These are phyloP conservation scores for Echinops telfairi DNA, from an alignment of 2,113 vertebrate genomes.

Conservation along the genomic window DNA sequence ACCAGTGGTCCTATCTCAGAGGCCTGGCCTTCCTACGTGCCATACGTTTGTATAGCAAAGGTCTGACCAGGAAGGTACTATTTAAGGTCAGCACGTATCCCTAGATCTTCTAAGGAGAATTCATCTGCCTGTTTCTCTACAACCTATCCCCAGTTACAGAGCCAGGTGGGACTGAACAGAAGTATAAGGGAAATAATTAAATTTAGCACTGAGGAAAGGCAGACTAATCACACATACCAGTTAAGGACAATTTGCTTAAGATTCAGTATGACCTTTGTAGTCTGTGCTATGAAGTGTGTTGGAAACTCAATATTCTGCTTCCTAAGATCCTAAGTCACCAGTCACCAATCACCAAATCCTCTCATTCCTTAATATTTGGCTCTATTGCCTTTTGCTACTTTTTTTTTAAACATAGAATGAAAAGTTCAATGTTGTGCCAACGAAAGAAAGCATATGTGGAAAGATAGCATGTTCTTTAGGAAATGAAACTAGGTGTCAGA, in stretches of 20 bases:
- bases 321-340: slow-evolving; percentile 54
- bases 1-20: background rate
- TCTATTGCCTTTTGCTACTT: slow-evolving; percentile 51
- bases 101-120: background rate
- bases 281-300: background rate
- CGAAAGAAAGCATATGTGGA: slow-evolving; percentile 75
- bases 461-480: slow-evolving; percentile 69
- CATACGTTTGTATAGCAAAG: background rate
- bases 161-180: background rate
- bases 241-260: background rate
- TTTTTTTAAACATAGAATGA: slow-evolving; percentile 41
- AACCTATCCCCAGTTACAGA: background rate
- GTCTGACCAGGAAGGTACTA: background rate
- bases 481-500: slow-evolving; percentile 73
- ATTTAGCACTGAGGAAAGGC: background rate
- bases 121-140: background rate
- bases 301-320: slow-evolving; percentile 65
- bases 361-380: slow-evolving; percentile 37
- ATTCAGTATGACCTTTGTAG: background rate
- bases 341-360: slow-evolving; percentile 38
- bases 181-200: slow-evolving; percentile 5
- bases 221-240: slow-evolving; percentile 8
- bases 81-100: background rate
- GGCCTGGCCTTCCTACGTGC: background rate
- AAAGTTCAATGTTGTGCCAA: slow-evolving; percentile 61